These are phyloP conservation scores for Halcyon chelicuti DNA, from an alignment of 2,797 vertebrate species.

Conservation along the genomic window DNA sequence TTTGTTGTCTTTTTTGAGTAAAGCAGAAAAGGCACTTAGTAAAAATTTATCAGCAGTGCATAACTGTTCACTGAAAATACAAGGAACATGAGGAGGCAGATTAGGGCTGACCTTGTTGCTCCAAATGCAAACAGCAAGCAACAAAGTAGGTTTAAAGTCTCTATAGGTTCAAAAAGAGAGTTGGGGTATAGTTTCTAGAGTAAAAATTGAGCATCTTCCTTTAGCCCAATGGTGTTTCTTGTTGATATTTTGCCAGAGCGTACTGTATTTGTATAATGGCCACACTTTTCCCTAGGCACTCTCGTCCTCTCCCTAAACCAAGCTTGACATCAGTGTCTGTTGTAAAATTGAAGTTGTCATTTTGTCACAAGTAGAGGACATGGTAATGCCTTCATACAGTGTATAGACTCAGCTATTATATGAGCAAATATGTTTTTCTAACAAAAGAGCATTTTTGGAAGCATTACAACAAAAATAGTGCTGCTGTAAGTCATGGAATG, in stretches of 20 bases:
- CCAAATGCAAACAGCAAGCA: not conserved
- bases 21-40: not conserved
- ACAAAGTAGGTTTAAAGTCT: not conserved
- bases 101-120: not conserved
- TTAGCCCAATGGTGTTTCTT: not conserved
- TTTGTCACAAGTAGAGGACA: not conserved
- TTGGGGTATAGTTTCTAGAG: not conserved
- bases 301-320: not conserved
- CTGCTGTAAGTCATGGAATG: not conserved
- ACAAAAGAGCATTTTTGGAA: not conserved
- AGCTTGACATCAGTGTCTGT: not conserved
- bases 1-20: not conserved
- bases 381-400: not conserved
- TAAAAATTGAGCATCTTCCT: not conserved
- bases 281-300: not conserved
- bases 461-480: not conserved
- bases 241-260: not conserved
- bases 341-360: not conserved
- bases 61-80: not conserved
- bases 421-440: not conserved
- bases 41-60: not conserved
- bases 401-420: not conserved
- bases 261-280: not conserved
- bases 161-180: not conserved
- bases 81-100: not conserved